Conservation (phyloP, 2,113 vertebrate genomes). For the Oxygymnocypris stewartii region DNA sequence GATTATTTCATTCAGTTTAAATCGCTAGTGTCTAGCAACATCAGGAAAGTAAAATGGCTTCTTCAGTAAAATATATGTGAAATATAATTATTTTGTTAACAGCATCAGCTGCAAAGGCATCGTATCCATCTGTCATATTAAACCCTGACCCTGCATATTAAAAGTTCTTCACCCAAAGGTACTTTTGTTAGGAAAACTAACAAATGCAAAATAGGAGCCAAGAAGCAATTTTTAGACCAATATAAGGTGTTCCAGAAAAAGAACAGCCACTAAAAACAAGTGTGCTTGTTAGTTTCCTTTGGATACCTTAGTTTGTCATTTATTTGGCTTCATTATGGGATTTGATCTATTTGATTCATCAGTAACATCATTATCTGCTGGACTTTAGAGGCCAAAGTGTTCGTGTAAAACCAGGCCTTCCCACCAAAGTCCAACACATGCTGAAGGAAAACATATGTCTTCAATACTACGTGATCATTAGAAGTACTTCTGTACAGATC, state of each 20-base stretch:
- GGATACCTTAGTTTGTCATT: constrained; percentile 9
- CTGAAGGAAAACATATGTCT: constrained; percentile 39
- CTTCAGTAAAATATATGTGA: neutral
- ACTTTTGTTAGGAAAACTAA: neutral
- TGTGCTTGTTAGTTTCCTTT: constrained; percentile 25
- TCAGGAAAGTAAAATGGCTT: neutral
- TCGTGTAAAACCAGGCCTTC: constrained; percentile 24
- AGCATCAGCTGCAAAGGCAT: neutral
- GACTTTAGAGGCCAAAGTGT: constrained; percentile 17
- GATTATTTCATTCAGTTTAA: neutral
- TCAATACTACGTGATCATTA: constrained; percentile 35
- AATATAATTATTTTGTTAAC: neutral
- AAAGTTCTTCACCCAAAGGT: neutral
- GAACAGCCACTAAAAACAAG: constrained; percentile 4
- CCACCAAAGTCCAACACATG: neutral
- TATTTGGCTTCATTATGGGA: constrained; percentile 31
- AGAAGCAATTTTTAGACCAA: constrained; percentile 16
- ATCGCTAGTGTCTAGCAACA: neutral
- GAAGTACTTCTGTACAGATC: constrained; percentile 33
- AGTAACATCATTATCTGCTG: constrained; percentile 23
- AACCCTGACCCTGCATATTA: neutral
- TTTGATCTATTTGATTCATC: constrained; percentile 27
- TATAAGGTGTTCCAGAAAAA: neutral
- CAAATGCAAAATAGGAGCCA: neutral
- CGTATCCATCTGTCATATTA: neutral